Percentiles rank a stretch among this genome's conserved stretches.
These are phyloP conservation scores for Drosophila malerkotliana DNA, from an alignment of 1,140 invertebrate species.

Conservation along the genomic window DNA sequence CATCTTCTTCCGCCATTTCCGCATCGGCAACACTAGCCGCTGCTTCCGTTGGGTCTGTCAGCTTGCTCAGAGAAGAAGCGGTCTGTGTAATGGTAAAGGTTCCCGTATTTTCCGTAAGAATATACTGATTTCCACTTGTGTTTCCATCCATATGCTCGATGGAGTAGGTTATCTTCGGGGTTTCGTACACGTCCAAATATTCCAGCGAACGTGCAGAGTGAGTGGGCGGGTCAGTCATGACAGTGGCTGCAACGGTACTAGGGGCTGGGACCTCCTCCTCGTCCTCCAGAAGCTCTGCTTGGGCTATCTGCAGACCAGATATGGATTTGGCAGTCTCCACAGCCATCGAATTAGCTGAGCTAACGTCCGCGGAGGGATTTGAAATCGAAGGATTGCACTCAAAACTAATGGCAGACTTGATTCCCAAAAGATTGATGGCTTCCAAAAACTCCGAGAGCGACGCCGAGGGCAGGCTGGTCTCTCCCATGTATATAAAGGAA, in stretches of 20 bases:
- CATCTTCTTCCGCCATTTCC: slow-evolving; percentile 46
- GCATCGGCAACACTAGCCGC: slow-evolving; percentile 9
- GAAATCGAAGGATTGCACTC: slow-evolving; percentile 65
- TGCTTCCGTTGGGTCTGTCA: slow-evolving; percentile 9
- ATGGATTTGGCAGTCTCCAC: slow-evolving; percentile 60
- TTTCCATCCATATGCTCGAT: slow-evolving; percentile 76
- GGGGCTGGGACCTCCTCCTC: slow-evolving; percentile 45
- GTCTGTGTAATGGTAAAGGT: slow-evolving; percentile 75
- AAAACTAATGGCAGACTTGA: slow-evolving; percentile 80
- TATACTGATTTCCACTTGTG: slow-evolving; percentile 67
- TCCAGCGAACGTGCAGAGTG: slow-evolving; percentile 59
- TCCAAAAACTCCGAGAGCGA: slow-evolving; percentile 75
- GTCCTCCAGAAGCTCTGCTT: slow-evolving; percentile 64
- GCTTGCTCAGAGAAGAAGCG: slow-evolving; percentile 38
- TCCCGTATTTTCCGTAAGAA: slow-evolving; percentile 74
- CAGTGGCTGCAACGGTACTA: slow-evolving; percentile 17
- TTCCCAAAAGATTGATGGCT: slow-evolving; percentile 76
- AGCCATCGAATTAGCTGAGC: slow-evolving; percentile 14
- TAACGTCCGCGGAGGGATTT: slow-evolving; percentile 2
- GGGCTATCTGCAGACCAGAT: slow-evolving; percentile 62
- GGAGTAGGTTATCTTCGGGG: slow-evolving; percentile 79
- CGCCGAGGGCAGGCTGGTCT: slow-evolving; percentile 66
- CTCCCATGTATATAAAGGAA: slow-evolving; percentile 79
- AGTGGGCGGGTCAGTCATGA: slow-evolving; percentile 33
- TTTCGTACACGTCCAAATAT: slow-evolving; percentile 73